A percentile compares a stretch with the other conserved stretches of the same genome.
Evolutionary conservation across 2,113 vertebrate species (phyloP).

Genomic region (Irena cyanogastra): DNA sequence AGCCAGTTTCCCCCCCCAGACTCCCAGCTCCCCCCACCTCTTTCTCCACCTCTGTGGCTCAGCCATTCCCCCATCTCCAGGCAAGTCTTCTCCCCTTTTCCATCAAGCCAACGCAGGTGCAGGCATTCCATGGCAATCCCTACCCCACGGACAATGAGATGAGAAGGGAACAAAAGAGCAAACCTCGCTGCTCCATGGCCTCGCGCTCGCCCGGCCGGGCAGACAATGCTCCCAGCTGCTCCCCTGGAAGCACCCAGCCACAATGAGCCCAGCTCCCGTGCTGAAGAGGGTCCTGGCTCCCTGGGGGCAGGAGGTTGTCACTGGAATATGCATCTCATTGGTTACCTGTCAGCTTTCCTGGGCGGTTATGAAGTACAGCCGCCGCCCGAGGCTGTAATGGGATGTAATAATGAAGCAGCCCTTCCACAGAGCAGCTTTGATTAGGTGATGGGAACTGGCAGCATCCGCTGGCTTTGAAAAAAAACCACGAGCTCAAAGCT

Average conservation of each 20-base stretch:
- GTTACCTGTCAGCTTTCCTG: slow-evolving; percentile 57
- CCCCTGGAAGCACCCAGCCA: background rate
- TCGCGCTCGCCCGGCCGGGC: background rate
- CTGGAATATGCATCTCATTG: slow-evolving; percentile 52
- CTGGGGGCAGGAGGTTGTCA: background rate
- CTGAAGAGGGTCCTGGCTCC: background rate
- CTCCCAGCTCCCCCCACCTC: background rate
- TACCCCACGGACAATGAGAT: background rate
- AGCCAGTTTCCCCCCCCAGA: background rate
- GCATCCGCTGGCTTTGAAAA: background rate
- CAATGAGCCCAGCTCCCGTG: background rate
- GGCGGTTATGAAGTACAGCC: slow-evolving; percentile 12
- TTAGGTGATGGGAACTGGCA: slow-evolving; percentile 38
- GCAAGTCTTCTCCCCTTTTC: background rate
- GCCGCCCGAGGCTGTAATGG: slow-evolving; percentile 24
- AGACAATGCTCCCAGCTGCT: slow-evolving; percentile 50
- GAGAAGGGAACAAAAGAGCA: slow-evolving; percentile 56
- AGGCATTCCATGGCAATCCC: background rate
- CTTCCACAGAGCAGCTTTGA: slow-evolving; percentile 22
- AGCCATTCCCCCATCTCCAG: background rate
- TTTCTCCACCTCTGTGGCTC: background rate
- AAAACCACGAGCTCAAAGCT: background rate
- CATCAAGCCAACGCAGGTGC: background rate
- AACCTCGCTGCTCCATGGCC: slow-evolving; percentile 53
- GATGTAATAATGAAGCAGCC: slow-evolving; percentile 25